Conservation (phyloP, 2,797 vertebrate genomes). For the Caiman crocodilus region DNA sequence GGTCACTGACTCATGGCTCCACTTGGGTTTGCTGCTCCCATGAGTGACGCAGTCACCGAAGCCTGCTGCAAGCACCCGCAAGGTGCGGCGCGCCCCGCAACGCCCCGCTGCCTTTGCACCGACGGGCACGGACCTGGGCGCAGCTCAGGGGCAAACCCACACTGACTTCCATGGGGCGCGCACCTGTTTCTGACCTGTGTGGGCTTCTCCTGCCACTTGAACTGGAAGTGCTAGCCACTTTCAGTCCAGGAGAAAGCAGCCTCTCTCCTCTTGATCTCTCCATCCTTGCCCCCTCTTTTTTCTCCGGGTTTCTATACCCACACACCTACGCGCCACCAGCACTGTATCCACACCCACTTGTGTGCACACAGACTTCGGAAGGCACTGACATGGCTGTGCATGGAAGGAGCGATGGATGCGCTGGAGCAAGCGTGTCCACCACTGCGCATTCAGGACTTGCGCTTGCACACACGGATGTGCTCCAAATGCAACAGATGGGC, state of each 20-base stretch:
- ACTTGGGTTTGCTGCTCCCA: background rate
- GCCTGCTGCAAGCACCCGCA: background rate
- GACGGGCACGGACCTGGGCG: accelerated
- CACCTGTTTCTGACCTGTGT: background rate
- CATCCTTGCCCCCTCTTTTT: constrained; percentile 6
- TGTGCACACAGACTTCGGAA: background rate
- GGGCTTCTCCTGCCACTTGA: accelerated
- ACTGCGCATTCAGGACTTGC: background rate
- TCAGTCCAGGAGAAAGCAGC: background rate
- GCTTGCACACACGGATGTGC: background rate
- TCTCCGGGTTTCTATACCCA: background rate
- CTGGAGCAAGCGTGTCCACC: background rate
- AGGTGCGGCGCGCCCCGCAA: background rate
- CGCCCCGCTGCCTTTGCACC: accelerated
- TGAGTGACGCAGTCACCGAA: constrained; percentile 49
- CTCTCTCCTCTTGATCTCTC: background rate
- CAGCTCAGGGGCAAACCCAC: accelerated
- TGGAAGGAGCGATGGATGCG: background rate
- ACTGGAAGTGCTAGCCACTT: accelerated
- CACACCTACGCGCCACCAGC: background rate
- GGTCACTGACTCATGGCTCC: background rate
- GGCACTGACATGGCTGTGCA: background rate
- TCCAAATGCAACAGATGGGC: background rate
- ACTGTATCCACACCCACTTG: constrained; percentile 39
- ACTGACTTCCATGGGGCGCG: background rate